phyloP scores from a whole-genome alignment of 2,797 vertebrate genomes.

The Halcyon chelicuti region DNA sequence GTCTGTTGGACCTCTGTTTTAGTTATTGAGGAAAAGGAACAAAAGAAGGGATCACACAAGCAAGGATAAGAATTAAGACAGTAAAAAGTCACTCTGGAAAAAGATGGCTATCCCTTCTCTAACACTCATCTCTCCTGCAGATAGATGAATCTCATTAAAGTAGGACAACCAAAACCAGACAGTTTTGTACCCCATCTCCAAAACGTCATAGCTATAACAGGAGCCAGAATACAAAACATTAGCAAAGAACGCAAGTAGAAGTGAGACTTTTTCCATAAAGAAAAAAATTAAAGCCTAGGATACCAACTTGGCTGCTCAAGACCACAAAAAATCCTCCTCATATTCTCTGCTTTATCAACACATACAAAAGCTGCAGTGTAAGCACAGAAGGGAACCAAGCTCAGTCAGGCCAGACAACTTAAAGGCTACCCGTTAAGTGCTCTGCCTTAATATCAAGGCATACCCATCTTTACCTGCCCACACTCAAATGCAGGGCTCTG shows the following conservation, averaged over 20 bases:
- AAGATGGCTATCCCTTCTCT: not conserved
- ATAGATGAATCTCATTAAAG: not conserved
- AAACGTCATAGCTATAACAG: not conserved
- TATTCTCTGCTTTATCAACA: not conserved
- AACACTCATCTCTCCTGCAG: not conserved
- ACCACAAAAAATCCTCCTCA: not conserved
- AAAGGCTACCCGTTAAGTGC: not conserved
- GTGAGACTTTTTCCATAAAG: not conserved
- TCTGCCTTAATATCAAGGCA: not conserved
- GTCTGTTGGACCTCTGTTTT: not conserved
- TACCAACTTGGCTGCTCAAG: not conserved
- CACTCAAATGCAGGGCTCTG: not conserved
- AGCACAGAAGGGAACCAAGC: fast-evolving
- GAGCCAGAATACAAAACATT: not conserved
- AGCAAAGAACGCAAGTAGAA: not conserved
- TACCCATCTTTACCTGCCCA: not conserved
- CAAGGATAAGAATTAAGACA: not conserved
- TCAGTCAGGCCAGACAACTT: not conserved
- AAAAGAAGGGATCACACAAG: constrained; percentile 16
- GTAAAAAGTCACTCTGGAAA: not conserved
- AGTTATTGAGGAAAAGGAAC: not conserved
- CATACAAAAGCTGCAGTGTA: not conserved
- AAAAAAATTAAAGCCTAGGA: not conserved
- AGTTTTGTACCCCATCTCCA: not conserved
- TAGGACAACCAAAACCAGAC: not conserved